Evolutionary conservation across 2,797 vertebrate genomes (phyloP).

Genomic region (Protonibea diacanthus): DNA sequence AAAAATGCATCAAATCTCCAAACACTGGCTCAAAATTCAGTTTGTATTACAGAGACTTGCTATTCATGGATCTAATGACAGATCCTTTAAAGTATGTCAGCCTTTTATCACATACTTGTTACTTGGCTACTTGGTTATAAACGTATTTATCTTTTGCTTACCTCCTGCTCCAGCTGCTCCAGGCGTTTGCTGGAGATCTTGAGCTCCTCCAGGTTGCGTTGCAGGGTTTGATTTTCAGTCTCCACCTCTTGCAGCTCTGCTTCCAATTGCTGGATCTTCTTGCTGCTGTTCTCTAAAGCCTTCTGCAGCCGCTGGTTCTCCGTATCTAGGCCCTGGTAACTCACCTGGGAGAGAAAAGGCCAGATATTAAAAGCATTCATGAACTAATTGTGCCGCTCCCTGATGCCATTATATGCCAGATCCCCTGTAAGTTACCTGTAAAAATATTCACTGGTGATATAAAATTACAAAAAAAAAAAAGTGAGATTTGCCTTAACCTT

Average conservation of each 20-base stretch:
- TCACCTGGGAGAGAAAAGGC: slow-evolving; percentile 79
- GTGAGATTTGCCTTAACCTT: neutral
- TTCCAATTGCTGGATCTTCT: slow-evolving; percentile 97
- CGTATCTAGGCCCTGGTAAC: slow-evolving; percentile 96
- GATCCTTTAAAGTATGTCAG: too few relatives aligned
- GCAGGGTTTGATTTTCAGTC: slow-evolving; percentile 94
- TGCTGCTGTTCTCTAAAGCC: slow-evolving; percentile 95
- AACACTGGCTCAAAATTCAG: neutral
- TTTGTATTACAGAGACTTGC: neutral
- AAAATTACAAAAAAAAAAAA: slow-evolving; percentile 15
- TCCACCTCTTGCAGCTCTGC: slow-evolving; percentile 95
- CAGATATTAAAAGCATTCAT: slow-evolving; percentile 64
- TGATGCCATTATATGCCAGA: slow-evolving; percentile 6
- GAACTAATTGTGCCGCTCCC: slow-evolving; percentile 65
- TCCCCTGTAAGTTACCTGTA: slow-evolving; percentile 72
- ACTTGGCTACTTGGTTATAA: too few relatives aligned
- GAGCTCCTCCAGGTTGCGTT: slow-evolving; percentile 94
- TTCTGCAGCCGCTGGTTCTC: slow-evolving; percentile 99
- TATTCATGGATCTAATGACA: too few relatives aligned
- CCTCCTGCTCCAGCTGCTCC: slow-evolving; percentile 96
- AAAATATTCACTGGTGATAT: neutral
- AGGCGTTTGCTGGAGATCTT: slow-evolving; percentile 98
- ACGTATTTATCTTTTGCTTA: slow-evolving; percentile 7
- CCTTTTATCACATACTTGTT: neutral
- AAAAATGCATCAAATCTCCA: neutral